Percentiles rank a stretch among this genome's conserved stretches.
Evolutionary conservation across 1,140 invertebrate species (phyloP).

Genomic region (Drosophila micromelanica): DNA sequence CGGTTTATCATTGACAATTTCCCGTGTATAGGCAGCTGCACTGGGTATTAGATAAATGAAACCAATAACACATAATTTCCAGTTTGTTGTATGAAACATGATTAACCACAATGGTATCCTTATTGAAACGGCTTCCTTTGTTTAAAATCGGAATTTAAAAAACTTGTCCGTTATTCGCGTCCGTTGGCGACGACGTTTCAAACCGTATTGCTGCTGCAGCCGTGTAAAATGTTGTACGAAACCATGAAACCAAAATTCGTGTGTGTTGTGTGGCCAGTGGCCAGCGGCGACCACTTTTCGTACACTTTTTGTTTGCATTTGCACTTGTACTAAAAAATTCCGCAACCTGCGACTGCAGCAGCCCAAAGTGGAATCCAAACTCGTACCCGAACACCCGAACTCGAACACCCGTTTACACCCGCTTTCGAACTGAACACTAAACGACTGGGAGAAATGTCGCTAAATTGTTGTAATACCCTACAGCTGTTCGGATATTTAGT

Average conservation of each 20-base stretch:
- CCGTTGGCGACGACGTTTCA: constrained; percentile 57
- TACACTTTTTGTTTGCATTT: constrained; percentile 52
- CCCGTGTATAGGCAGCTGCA: constrained; percentile 62
- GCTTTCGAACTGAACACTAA: constrained; percentile 17
- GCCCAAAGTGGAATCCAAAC: constrained; percentile 17
- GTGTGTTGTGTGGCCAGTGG: constrained; percentile 13
- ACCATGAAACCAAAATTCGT: constrained; percentile 50
- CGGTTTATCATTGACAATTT: constrained; percentile 80
- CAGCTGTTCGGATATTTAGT: background rate
- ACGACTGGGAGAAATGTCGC: constrained; percentile 30
- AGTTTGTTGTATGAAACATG: constrained; percentile 53
- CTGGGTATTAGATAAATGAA: constrained; percentile 31
- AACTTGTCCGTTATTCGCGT: constrained; percentile 43
- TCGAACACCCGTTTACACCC: constrained; percentile 17
- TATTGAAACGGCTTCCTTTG: constrained; percentile 15
- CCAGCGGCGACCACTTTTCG: constrained; percentile 48
- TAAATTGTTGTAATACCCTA: constrained; percentile 16
- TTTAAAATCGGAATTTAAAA: background rate
- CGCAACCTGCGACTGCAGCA: constrained; percentile 48
- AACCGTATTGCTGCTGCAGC: constrained; percentile 54
- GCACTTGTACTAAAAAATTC: constrained; percentile 44
- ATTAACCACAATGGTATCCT: constrained; percentile 43
- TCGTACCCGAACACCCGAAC: background rate
- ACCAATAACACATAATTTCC: constrained; percentile 49
- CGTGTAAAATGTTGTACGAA: constrained; percentile 64